A percentile compares a stretch with the other conserved stretches of the same genome.
phyloP scores from a whole-genome alignment of 2,797 vertebrate species.

The Poeciliopsis presidionis region DNA sequence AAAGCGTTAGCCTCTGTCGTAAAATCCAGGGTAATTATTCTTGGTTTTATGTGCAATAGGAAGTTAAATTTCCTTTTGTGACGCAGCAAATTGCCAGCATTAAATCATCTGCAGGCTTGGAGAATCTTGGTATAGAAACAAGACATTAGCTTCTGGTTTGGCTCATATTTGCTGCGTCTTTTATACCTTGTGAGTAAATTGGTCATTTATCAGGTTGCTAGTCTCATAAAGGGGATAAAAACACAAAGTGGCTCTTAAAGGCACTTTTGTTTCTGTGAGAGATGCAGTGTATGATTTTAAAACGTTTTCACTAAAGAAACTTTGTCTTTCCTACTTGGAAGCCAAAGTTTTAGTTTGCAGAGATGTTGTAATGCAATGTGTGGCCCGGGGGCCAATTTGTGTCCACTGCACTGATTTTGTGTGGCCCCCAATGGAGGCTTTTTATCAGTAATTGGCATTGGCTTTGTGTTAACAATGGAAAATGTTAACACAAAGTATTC shows the following conservation, averaged over 20 bases:
- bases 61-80: slow-evolving; percentile 50
- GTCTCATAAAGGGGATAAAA: neutral
- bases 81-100: slow-evolving; percentile 41
- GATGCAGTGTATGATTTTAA: neutral
- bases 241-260: neutral
- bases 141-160: neutral
- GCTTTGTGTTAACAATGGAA: no score
- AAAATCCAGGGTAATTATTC: slow-evolving; percentile 60
- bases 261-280: neutral
- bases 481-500: no score
- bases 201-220: neutral
- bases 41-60: slow-evolving; percentile 46
- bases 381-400: no score
- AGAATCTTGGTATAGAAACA: neutral
- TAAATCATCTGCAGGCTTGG: slow-evolving; percentile 29
- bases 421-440: no score
- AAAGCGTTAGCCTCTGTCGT: slow-evolving; percentile 38
- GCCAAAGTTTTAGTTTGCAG: neutral
- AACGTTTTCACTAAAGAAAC: neutral
- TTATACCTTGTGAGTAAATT: neutral
- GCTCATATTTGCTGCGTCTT: neutral
- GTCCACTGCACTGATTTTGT: no score
- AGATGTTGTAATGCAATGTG: neutral
- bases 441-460: no score
- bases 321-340: neutral